Conservation (phyloP, 1,140 invertebrate species). For the Penaeus chinensis region DNA sequence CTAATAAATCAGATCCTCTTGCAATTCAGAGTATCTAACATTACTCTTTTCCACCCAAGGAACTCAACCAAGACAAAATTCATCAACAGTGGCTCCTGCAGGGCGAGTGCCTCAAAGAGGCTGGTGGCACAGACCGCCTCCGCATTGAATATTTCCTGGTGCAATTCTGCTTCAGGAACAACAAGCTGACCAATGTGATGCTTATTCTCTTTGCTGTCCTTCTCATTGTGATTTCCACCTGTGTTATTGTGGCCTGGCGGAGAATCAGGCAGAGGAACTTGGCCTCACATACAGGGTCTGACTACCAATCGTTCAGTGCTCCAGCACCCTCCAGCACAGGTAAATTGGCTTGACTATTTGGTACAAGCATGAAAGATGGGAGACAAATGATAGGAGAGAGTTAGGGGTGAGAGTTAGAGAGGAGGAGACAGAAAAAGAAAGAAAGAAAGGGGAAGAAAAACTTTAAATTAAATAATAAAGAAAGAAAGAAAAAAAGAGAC, state of each 20-base stretch:
- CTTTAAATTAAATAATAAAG: neutral
- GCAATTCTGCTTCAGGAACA: constrained; percentile 1
- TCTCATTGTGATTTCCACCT: constrained; percentile 8
- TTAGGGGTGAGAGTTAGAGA: neutral
- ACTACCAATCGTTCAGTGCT: too few relatives aligned
- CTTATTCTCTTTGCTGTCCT: constrained; percentile 20
- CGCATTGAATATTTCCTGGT: constrained; percentile 36
- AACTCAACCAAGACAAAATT: constrained; percentile 21
- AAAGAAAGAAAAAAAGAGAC: neutral
- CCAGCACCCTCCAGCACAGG: too few relatives aligned
- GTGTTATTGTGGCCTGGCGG: constrained; percentile 43
- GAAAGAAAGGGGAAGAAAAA: neutral
- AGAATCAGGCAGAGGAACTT: constrained; percentile 1
- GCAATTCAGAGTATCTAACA: too few relatives aligned
- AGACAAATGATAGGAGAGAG: too few relatives aligned
- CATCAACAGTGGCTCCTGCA: constrained; percentile 37
- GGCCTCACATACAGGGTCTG: too few relatives aligned
- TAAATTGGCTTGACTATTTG: too few relatives aligned
- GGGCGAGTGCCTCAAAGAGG: constrained; percentile 15
- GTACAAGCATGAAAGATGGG: too few relatives aligned
- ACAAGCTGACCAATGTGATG: neutral
- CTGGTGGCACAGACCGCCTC: neutral
- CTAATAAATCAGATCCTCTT: too few relatives aligned
- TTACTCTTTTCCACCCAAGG: neutral
- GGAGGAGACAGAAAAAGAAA: neutral